Percentiles rank a stretch among this genome's conserved stretches.
These are phyloP conservation scores for Drosophila borealis DNA, from an alignment of 2,888 invertebrate species.

Conservation along the genomic window DNA sequence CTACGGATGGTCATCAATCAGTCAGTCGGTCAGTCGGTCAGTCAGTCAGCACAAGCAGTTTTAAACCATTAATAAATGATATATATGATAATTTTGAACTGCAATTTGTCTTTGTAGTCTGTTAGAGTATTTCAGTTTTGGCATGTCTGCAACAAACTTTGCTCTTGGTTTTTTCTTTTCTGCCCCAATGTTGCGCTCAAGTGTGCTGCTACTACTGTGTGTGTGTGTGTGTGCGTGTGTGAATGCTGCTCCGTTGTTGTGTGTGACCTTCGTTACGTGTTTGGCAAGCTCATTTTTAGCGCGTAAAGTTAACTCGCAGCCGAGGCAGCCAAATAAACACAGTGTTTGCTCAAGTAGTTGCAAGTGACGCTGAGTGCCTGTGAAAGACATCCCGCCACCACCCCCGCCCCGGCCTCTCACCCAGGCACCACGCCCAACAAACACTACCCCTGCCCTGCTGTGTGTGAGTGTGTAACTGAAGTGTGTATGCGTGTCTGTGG, in stretches of 20 bases:
- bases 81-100: no score
- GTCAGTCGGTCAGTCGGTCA: no score
- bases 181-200: conserved; percentile 62
- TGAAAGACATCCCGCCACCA: conserved; percentile 13
- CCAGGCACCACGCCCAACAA: background rate
- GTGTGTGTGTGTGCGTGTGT: conserved; percentile 17
- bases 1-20: no score
- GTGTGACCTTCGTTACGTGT: conserved; percentile 80
- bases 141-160: background rate
- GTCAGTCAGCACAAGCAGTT: no score
- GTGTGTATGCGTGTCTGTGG: conserved; percentile 65
- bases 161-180: conserved; percentile 11
- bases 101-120: no score
- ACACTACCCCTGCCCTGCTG: conserved; percentile 4
- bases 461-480: conserved; percentile 36
- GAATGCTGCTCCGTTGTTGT: conserved; percentile 43
- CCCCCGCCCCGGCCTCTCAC: background rate
- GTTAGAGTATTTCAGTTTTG: conserved; percentile 31
- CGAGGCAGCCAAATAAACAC: conserved; percentile 67
- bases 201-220: conserved; percentile 33
- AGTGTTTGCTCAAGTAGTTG: conserved; percentile 69
- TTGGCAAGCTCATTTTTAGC: conserved; percentile 80
- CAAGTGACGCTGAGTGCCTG: conserved; percentile 67
- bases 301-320: conserved; percentile 67
- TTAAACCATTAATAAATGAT: no score